Base-by-base conservation (phyloP, 30 jellyfish, hydroid and myxozoan species). In the Aurelia aurita complex sp. Pacific region DNA sequence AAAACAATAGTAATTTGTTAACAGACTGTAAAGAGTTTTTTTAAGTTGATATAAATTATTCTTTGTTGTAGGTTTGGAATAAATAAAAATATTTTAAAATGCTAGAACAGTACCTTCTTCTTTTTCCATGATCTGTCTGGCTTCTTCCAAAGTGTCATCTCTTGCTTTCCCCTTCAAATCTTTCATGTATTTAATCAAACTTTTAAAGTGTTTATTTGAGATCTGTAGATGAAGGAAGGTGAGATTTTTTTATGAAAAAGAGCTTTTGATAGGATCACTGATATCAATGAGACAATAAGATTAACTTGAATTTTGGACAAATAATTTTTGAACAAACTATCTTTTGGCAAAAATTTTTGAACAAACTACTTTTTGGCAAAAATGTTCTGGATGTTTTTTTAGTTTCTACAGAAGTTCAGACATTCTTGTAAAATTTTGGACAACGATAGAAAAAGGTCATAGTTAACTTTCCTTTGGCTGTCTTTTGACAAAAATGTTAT, bases 141-240 rank as follows among this genome's bases (percentile, higher is more conserved):
- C 97, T 61, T 72, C 68, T 16, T 82, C 69, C 60, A 91, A 70
- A 2, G 97, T 85, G 32, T 42, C 88, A 34, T 85, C 90, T 65
- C 94, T 75, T 62, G 97, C 65, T 38, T 73, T 80, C 0, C 97
- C 97, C 64, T 91, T 83, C 79, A 91, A 64, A 40, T 80, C 97
- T 46, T 78, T 69, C 82, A 91, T 29, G 77, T 91, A 91, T 46
- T 85, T 71, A 53, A 79, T 38, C 77, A 91, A 64, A 16, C 85
- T 86, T 73, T 91, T 91, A 74, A 91, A 91, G 43, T 91, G 89
- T 19, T 40, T 69, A 64, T 85, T 87, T 43, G 86, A 62, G 17
- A 90, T 64, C 97, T 90, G 64, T 23, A 66, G 36, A 40, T 10
- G 12, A 64, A 69, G 14, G 53, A 32, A 60, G 19, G 32, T 71